Base-by-base conservation (phyloP, 2,888 invertebrate species). In the Malachius bipustulatus region DNA sequence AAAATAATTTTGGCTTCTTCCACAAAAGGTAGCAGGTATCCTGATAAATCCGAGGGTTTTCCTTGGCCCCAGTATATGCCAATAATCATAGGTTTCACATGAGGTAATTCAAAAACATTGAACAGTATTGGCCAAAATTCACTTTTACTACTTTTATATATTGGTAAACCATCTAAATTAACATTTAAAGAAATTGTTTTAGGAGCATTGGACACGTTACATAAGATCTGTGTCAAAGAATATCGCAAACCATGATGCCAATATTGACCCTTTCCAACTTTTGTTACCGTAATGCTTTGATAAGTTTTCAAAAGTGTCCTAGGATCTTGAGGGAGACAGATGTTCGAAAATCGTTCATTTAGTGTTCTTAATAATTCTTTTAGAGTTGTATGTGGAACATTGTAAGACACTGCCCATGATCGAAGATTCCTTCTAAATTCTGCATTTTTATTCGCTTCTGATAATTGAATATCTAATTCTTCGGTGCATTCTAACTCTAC, bases 51-150 rank as follows among this genome's bases (percentile, higher is more conserved):
- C 9, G 39, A 13, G 12, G 39, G 41, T 38, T 44, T 41, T 26
- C 36, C 36, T 28, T 16, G 36, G 19, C 44, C 44, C 34, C 36
- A 14, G 32, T 39, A 39, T 10, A 40, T 40, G 31, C 42, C 42
- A 16, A 44, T 40, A 30, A 39, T 26, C 30, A 41, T 34, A n/a
- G 39, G 43, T 35, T 38, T 30, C 19, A 42, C 9, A 26, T 37
- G 12, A 8, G 40, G 37, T 6, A 37, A 13, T 36, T 45, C 30
- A 35, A 37, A 32, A 28, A 43, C 36, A 24, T 43, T 40, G 30
- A 14, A 43, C 4, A 47, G 33, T 14, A 45, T 47, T 14, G 47
- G 45, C 44, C 47, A 49, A 38, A 48, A 45, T 39, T 48, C 44
- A 34, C 33, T 16, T 26, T 42, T 45, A 8, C 36, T 35, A 32